These are phyloP conservation scores for Forbesichthys papilliferus DNA, from an alignment of 2,113 vertebrate genomes.

Conservation along the genomic window DNA sequence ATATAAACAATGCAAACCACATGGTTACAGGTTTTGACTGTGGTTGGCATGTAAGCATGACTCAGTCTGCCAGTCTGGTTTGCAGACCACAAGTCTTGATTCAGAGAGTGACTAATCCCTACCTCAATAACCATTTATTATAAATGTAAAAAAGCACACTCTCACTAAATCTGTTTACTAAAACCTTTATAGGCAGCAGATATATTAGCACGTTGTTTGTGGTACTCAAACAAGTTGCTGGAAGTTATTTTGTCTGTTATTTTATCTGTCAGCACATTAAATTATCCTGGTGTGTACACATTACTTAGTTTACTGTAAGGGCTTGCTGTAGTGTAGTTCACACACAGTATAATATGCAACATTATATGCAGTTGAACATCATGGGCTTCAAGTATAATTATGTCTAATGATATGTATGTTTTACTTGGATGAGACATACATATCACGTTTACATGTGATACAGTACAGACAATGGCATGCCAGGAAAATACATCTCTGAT, in stretches of 20 bases:
- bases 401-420: no score
- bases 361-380: no score
- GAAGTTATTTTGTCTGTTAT: not conserved
- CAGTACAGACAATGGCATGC: no score
- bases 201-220: slow-evolving; percentile 11
- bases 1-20: slow-evolving; percentile 46
- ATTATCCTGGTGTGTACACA: no score
- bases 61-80: slow-evolving; percentile 48
- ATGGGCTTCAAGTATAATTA: no score
- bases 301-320: no score
- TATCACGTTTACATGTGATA: no score
- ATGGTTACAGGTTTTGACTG: slow-evolving; percentile 27
- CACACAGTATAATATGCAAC: no score
- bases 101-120: slow-evolving; percentile 44
- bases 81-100: slow-evolving; percentile 50
- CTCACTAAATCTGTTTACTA: slow-evolving; percentile 38
- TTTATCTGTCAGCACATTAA: no score
- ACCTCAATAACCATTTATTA: slow-evolving; percentile 33
- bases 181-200: not conserved
- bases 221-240: not conserved
- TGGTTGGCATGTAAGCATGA: slow-evolving; percentile 36
- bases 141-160: slow-evolving; percentile 9
- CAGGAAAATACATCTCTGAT: no score
- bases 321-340: no score
- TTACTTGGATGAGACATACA: no score